Percentiles rank a stretch among this genome's conserved stretches.
Conservation (phyloP, 2,113 vertebrate genomes). For the Girardinichthys multiradiatus region DNA sequence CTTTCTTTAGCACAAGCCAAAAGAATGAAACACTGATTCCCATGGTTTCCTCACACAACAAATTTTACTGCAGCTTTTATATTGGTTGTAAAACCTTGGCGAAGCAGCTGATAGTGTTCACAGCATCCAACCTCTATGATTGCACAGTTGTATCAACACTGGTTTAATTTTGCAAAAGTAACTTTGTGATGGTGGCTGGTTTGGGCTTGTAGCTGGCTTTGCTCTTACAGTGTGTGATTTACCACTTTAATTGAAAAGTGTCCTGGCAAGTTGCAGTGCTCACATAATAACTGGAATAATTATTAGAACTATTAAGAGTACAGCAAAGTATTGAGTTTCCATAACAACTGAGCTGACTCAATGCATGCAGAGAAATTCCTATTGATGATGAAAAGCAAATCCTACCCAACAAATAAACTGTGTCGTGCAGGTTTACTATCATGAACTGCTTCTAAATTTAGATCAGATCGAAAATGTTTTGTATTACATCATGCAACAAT, state of each 20-base stretch:
- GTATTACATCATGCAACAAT: background rate
- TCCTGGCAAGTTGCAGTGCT: slow-evolving; percentile 9
- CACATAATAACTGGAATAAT: slow-evolving; percentile 34
- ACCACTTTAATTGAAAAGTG: slow-evolving; percentile 16
- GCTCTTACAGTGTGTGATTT: slow-evolving; percentile 16
- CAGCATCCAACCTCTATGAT: background rate
- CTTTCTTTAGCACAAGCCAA: too few species aligned
- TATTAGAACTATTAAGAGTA: slow-evolving; percentile 36
- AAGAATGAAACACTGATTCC: background rate
- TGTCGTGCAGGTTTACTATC: background rate
- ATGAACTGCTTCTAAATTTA: background rate
- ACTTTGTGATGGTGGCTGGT: slow-evolving; percentile 20
- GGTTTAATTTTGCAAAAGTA: background rate
- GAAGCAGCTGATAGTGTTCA: background rate
- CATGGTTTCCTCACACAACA: background rate
- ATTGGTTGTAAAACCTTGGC: background rate
- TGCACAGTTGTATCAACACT: background rate
- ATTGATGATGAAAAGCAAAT: slow-evolving; percentile 20
- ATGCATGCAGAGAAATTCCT: slow-evolving; percentile 17
- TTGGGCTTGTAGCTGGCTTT: slow-evolving; percentile 7
- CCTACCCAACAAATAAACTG: background rate
- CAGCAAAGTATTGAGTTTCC: slow-evolving; percentile 18
- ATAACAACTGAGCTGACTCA: slow-evolving; percentile 32
- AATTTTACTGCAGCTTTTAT: background rate
- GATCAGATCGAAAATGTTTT: too few species aligned